Conservation (phyloP, 64 coral and sea anemone species). For the Hydrozoanthus tunicans region DNA sequence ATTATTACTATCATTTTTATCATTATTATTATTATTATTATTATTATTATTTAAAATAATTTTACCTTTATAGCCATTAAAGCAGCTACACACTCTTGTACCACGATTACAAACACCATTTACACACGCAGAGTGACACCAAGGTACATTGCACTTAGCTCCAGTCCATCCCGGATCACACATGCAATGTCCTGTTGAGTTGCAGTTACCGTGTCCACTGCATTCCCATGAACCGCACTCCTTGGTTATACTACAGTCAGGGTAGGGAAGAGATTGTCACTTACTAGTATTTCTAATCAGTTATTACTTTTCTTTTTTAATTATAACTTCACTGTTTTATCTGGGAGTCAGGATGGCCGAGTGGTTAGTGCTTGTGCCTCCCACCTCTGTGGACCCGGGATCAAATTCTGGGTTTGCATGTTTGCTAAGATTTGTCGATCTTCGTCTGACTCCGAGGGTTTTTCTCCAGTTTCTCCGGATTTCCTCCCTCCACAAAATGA, state of each 20-base stretch:
- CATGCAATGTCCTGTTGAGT: conserved; percentile 57
- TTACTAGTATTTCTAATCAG: too few relatives aligned
- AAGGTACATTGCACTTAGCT: conserved; percentile 56
- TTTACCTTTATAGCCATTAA: conserved; percentile 62
- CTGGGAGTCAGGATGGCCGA: too few relatives aligned
- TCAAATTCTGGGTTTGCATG: too few relatives aligned
- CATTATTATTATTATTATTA: not conserved
- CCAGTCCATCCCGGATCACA: conserved; percentile 93
- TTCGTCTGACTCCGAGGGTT: too few relatives aligned
- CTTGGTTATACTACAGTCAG: conserved; percentile 53
- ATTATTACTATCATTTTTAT: too few relatives aligned
- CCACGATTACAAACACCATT: conserved; percentile 78
- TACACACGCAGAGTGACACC: conserved; percentile 60
- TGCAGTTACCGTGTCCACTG: conserved; percentile 77
- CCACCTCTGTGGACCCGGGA: too few relatives aligned
- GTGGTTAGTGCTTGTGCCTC: too few relatives aligned
- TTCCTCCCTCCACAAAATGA: too few relatives aligned
- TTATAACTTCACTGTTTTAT: not conserved
- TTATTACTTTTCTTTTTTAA: too few relatives aligned
- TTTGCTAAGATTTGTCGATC: too few relatives aligned
- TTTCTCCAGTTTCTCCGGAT: too few relatives aligned
- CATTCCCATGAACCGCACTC: conserved; percentile 61
- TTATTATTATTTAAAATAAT: not conserved
- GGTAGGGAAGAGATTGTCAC: not conserved
- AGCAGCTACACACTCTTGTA: conserved; percentile 81